A percentile compares a stretch with the other conserved stretches of the same genome.
phyloP scores from a whole-genome alignment of 64 coral and sea anemone species.

The Actinia equina region DNA sequence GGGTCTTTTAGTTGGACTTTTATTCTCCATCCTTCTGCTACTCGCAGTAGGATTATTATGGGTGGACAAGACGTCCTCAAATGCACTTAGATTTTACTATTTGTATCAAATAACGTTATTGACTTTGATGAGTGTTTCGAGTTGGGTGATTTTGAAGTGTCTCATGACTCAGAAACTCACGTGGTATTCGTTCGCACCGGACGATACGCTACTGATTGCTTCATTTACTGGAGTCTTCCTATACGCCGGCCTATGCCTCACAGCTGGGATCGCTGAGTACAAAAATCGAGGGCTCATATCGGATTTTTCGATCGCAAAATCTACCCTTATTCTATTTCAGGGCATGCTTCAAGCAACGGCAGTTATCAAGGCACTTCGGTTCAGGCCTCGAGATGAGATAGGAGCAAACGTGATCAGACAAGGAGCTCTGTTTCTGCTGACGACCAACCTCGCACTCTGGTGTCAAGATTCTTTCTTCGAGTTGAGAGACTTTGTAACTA shows the following conservation, averaged over 20 bases:
- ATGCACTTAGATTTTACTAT: conserved; percentile 90
- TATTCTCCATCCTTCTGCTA: conserved; percentile 78
- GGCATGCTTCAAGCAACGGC: conserved; percentile 89
- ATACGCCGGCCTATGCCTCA: conserved; percentile 83
- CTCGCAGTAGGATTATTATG: conserved; percentile 82
- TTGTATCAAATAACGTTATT: conserved; percentile 82
- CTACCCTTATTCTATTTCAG: conserved; percentile 68
- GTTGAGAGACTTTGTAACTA: conserved; percentile 72
- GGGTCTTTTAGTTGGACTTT: conserved; percentile 76
- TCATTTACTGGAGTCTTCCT: conserved; percentile 87
- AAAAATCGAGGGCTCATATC: conserved; percentile 64
- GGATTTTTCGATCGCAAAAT: conserved; percentile 78
- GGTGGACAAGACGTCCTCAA: conserved; percentile 66
- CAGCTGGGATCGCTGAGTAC: conserved; percentile 89
- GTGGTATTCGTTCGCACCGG: conserved; percentile 84
- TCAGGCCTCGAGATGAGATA: conserved; percentile 78
- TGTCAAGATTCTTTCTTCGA: conserved; percentile 94
- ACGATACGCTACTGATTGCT: conserved; percentile 81
- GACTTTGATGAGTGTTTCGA: conserved; percentile 76
- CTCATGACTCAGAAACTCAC: conserved; percentile 87
- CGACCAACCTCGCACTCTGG: conserved; percentile 91
- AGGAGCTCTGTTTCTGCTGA: conserved; percentile 86
- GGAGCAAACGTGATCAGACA: conserved; percentile 90
- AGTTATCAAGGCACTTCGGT: conserved; percentile 91
- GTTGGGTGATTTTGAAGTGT: conserved; percentile 85